Evolutionary conservation across 2,888 invertebrate species (phyloP).

Genomic region (Leptogaster cylindrica): DNA sequence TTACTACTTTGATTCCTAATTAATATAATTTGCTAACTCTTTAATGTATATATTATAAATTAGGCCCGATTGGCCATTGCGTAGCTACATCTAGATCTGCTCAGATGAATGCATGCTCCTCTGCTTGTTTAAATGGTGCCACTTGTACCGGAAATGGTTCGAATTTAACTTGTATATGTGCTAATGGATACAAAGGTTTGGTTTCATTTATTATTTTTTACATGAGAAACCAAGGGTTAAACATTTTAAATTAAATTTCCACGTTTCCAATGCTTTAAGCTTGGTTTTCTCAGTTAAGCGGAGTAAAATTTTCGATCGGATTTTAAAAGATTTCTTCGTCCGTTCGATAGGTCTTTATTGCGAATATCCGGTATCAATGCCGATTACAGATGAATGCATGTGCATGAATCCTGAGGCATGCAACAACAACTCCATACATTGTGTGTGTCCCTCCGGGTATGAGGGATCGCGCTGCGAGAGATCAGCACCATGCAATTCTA

Average conservation of each 20-base stretch:
- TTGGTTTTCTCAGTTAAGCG: no score
- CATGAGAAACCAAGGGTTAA: no score
- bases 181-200: slow-evolving; percentile 71
- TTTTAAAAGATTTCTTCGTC: no score
- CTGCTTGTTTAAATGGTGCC: slow-evolving; percentile 73
- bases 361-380: slow-evolving; percentile 53
- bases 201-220: slow-evolving; percentile 42
- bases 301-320: no score
- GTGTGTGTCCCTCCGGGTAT: slow-evolving; percentile 58
- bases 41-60: slow-evolving; percentile 3
- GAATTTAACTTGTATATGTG: slow-evolving; percentile 76
- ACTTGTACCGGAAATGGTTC: slow-evolving; percentile 71
- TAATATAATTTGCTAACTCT: not conserved
- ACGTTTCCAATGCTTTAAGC: no score
- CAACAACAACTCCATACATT: slow-evolving; percentile 58
- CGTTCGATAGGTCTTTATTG: slow-evolving; percentile 57
- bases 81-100: slow-evolving; percentile 58
- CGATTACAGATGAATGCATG: slow-evolving; percentile 54
- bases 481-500: slow-evolving; percentile 55
- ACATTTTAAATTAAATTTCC: no score
- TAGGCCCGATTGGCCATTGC: slow-evolving; percentile 62
- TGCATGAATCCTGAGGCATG: slow-evolving; percentile 61
- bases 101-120: slow-evolving; percentile 61
- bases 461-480: slow-evolving; percentile 60
- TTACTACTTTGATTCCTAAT: no score